These are phyloP conservation scores for Dendroctonus valens DNA, from an alignment of 1,140 invertebrate genomes.

Conservation along the genomic window DNA sequence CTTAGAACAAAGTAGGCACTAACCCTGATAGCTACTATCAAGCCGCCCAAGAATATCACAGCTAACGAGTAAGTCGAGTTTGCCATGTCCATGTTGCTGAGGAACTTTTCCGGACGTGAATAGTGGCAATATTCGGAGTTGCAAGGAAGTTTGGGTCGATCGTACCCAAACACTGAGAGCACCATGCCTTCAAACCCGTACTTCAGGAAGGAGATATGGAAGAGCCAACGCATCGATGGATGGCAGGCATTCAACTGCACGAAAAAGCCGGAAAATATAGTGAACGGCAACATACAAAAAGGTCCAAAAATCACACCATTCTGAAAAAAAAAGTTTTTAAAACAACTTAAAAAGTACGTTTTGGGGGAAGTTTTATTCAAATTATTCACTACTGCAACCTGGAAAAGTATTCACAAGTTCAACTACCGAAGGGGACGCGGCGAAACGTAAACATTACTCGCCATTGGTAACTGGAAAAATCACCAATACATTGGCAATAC, in stretches of 20 bases:
- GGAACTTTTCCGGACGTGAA: conserved; percentile 64
- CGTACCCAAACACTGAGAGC: conserved; percentile 63
- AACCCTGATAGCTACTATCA: conserved; percentile 41
- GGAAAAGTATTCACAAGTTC: too few species aligned
- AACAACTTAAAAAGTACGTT: too few species aligned
- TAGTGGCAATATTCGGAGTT: conserved; percentile 67
- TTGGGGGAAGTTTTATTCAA: too few species aligned
- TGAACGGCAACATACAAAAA: conserved; percentile 77
- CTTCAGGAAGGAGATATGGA: conserved; percentile 80
- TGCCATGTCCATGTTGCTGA: conserved; percentile 74
- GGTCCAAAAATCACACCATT: conserved; percentile 84
- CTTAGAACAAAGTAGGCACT: conserved; percentile 42
- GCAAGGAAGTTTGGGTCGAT: conserved; percentile 66
- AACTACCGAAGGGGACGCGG: too few species aligned
- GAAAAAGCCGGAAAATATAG: conserved; percentile 89
- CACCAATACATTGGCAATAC: too few species aligned
- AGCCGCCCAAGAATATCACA: conserved; percentile 44
- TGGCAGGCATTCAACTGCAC: conserved; percentile 81
- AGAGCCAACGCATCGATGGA: conserved; percentile 76
- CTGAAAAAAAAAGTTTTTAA: conserved; percentile 55
- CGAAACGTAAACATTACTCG: too few species aligned
- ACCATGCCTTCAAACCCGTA: conserved; percentile 74
- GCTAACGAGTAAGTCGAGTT: conserved; percentile 59
- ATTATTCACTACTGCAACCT: too few species aligned
- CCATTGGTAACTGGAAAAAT: too few species aligned